Base-by-base conservation (phyloP, 2,113 vertebrate species). In the Periophthalmus modestus region DNA sequence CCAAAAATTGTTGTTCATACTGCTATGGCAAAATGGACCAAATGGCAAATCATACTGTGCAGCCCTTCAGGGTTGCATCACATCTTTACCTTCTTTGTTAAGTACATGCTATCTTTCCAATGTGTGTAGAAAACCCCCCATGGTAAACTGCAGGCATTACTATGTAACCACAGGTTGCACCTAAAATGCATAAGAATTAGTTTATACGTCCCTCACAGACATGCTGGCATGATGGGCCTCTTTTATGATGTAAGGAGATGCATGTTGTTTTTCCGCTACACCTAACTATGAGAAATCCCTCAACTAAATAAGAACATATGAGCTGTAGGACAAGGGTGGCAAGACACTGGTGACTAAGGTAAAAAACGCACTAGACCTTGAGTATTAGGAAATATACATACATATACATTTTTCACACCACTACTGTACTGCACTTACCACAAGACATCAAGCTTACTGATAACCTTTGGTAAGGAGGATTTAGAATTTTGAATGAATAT, bases 111-210 rank as follows among this genome's bases (percentile, higher is more conserved):
- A 57, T 61, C 34, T 43, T 65, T 65, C 54, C 36, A 52, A 66
- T n/a, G 10, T 63, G 47, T 74, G 59, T 66, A 74, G n/a, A 79
- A 75, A 79, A 72, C 69, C 65, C 74, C 47, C 83, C 74, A 75
- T 74, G 79, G 52, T 78, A 69, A 77, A 74, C 47, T 75, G 68
- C 73, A 74, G 80, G 69, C 68, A 52, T 68, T 59, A 46, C 72
- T 65, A 77, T 63, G 16, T 82, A 82, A 86, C 69, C 72, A 80
- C 79, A 78, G 72, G 61, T 87, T 82, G 72, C 36, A 73, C 58
- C 66, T 75, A 54, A 82, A 75, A 80, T 79, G 69, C 76, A 50
- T 71, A 73, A 68, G 48, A 67, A 71, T 81, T 62, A 72, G 48
- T 0, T 67, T 73, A 69, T 62, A 23, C 72, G 66, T 68, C 80